These are phyloP conservation scores for Phoronis australis DNA, from an alignment of 2,888 invertebrate genomes.

Conservation along the genomic window DNA sequence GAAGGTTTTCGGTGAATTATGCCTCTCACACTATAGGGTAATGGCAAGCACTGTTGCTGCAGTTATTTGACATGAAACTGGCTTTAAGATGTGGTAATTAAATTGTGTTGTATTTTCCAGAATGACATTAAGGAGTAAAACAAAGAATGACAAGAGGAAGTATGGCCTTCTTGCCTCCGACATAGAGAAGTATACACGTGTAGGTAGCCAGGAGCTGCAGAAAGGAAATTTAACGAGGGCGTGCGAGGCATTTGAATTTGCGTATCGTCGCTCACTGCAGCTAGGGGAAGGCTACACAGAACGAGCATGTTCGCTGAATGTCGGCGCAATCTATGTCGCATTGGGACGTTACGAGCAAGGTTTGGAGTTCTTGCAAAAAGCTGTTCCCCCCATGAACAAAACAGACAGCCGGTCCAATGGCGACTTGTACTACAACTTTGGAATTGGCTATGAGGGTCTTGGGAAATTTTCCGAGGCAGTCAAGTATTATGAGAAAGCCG, in stretches of 20 bases:
- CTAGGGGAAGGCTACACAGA: slow-evolving; percentile 23
- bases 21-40: too few species aligned
- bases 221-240: slow-evolving; percentile 8
- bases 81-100: too few species aligned
- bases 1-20: too few species aligned
- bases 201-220: slow-evolving; percentile 6
- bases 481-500: slow-evolving; percentile 25
- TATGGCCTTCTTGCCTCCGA: not conserved
- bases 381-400: slow-evolving; percentile 22
- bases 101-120: too few species aligned
- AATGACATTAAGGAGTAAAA: too few species aligned
- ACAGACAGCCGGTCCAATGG: slow-evolving; percentile 30
- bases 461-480: slow-evolving; percentile 21
- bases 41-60: too few species aligned
- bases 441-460: slow-evolving; percentile 30
- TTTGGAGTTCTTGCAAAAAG: slow-evolving; percentile 24
- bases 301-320: slow-evolving; percentile 39
- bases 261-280: slow-evolving; percentile 21
- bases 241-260: slow-evolving; percentile 7
- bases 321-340: slow-evolving; percentile 37
- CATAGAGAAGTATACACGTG: slow-evolving; percentile 2
- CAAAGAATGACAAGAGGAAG: too few species aligned
- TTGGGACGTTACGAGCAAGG: slow-evolving; percentile 23
- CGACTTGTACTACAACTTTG: slow-evolving; percentile 42
- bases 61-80: too few species aligned